These are phyloP conservation scores for Magallana angulata DNA, from an alignment of 1,140 invertebrate genomes.

Conservation along the genomic window DNA sequence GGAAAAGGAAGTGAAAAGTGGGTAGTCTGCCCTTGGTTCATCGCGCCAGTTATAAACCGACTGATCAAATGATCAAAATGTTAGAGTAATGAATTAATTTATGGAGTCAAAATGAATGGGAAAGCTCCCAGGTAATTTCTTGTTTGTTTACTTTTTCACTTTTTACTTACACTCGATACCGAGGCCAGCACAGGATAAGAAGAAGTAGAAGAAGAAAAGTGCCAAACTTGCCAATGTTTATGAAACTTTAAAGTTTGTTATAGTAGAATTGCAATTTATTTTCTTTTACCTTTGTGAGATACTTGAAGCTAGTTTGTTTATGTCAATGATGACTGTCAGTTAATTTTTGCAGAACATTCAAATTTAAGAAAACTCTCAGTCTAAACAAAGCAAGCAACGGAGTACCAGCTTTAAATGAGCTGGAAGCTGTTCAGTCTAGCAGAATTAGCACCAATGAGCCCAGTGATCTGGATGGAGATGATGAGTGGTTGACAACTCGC, in stretches of 20 bases:
- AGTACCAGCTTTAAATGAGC: not conserved
- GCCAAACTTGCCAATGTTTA: too few species aligned
- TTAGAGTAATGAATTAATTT: not conserved
- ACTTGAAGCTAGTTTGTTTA: too few species aligned
- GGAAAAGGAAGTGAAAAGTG: not conserved
- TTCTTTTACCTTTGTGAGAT: too few species aligned
- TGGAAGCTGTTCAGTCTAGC: not conserved
- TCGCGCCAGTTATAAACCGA: not conserved
- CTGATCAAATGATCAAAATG: not conserved
- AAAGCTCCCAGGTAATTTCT: not conserved
- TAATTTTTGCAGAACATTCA: not conserved
- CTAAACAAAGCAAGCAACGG: not conserved
- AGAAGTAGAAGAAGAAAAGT: too few species aligned
- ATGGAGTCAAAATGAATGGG: not conserved
- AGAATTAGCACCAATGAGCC: not conserved
- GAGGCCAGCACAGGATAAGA: too few species aligned
- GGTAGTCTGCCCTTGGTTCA: not conserved
- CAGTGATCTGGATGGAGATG: not conserved
- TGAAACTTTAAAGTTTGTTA: too few species aligned
- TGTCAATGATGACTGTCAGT: too few species aligned
- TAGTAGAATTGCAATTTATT: too few species aligned
- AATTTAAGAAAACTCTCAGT: conserved; percentile 19
- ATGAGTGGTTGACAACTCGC: conserved; percentile 39
- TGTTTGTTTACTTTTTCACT: too few species aligned
- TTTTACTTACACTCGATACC: too few species aligned